Conservation (phyloP, 2,888 invertebrate genomes). For the Metellina segmentata region DNA sequence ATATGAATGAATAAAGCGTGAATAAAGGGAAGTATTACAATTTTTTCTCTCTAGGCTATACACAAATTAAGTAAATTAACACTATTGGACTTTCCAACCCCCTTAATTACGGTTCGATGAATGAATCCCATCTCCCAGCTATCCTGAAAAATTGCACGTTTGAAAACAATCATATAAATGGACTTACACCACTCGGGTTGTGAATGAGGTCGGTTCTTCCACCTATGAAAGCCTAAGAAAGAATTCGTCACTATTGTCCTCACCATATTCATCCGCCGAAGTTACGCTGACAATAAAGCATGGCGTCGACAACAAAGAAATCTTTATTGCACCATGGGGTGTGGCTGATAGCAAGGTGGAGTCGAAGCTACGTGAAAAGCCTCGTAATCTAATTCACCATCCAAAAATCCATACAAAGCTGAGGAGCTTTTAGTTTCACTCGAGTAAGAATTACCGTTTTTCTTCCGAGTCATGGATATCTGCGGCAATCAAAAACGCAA, state of each 20-base stretch:
- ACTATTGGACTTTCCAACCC: too few relatives aligned
- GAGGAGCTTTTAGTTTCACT: not conserved
- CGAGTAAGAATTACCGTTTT: not conserved
- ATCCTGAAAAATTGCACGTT: too few relatives aligned
- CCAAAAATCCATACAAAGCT: not conserved
- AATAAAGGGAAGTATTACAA: too few relatives aligned
- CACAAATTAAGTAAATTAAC: too few relatives aligned
- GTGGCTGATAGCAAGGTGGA: slow-evolving; percentile 66
- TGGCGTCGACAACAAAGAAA: slow-evolving; percentile 36
- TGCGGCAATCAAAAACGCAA: too few relatives aligned
- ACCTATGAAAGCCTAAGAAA: not conserved
- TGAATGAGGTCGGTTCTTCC: not conserved
- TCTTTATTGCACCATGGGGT: slow-evolving; percentile 66
- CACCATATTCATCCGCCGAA: slow-evolving; percentile 3
- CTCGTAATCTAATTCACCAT: slow-evolving; percentile 41
- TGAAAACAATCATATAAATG: not conserved
- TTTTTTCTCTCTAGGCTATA: too few relatives aligned
- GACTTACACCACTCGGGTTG: not conserved
- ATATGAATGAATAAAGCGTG: too few relatives aligned
- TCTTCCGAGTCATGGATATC: too few relatives aligned
- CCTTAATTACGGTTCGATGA: too few relatives aligned
- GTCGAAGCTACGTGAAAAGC: slow-evolving; percentile 54
- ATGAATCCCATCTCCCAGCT: too few relatives aligned
- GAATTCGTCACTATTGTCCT: not conserved
- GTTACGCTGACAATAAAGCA: slow-evolving; percentile 32